A percentile compares a stretch with the other conserved stretches of the same genome.
Conservation (phyloP, 2,797 vertebrate genomes). For the Macroramphosus scolopax region DNA sequence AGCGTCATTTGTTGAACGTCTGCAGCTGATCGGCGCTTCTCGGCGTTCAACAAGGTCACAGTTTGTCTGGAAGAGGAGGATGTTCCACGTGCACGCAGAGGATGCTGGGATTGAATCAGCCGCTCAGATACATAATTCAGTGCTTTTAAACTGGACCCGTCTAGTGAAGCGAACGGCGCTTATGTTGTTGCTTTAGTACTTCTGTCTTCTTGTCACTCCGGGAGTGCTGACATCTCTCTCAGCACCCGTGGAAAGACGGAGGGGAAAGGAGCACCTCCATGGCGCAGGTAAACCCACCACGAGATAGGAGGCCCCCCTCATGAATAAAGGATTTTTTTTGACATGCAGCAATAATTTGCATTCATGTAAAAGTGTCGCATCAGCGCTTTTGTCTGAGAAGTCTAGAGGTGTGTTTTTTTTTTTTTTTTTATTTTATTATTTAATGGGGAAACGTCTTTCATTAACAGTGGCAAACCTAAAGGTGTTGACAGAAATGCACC, state of each 20-base stretch:
- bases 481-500: constrained; percentile 76
- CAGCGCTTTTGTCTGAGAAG: constrained; percentile 76
- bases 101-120: constrained; percentile 51
- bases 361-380: constrained; percentile 73
- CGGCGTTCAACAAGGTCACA: constrained; percentile 51
- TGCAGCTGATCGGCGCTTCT: constrained; percentile 44
- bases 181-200: constrained; percentile 50
- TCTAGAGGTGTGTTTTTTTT: constrained; percentile 56
- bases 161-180: constrained; percentile 43
- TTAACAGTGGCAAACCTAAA: constrained; percentile 71
- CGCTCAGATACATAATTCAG: constrained; percentile 71
- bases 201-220: constrained; percentile 66
- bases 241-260: constrained; percentile 37
- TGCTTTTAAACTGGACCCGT: constrained; percentile 71
- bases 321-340: constrained; percentile 76
- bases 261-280: constrained; percentile 50
- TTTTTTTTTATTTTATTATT: constrained; percentile 75
- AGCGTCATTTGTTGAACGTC: not conserved
- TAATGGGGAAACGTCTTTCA: constrained; percentile 70
- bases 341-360: constrained; percentile 77
- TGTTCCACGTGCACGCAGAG: constrained; percentile 43
- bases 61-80: constrained; percentile 49
- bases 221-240: constrained; percentile 72
- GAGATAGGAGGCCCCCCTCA: constrained; percentile 64
- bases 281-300: constrained; percentile 69